Evolutionary conservation across 2,888 invertebrate species (phyloP).

Genomic region (Dromius quadrimaculatus): DNA sequence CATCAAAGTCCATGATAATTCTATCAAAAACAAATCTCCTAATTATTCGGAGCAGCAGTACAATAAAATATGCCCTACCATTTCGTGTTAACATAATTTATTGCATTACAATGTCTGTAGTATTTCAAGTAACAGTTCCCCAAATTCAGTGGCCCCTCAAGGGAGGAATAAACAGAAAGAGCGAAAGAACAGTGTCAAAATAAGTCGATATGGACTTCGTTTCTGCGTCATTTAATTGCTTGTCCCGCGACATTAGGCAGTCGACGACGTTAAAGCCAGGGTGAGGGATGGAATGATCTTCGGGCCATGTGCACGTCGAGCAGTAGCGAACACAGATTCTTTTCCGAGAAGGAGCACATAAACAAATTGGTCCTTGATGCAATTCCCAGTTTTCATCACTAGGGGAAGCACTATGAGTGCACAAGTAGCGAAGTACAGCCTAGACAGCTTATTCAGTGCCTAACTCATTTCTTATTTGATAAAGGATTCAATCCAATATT

Average conservation of each 20-base stretch:
- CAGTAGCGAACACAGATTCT: no score
- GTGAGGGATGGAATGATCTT: background rate
- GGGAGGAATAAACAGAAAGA: slow-evolving; percentile 39
- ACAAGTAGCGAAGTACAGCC: no score
- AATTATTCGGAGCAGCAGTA: background rate
- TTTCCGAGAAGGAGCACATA: no score
- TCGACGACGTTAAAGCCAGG: background rate
- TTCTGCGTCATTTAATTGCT: slow-evolving; percentile 49
- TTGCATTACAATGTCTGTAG: slow-evolving; percentile 17
- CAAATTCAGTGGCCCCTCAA: slow-evolving; percentile 9
- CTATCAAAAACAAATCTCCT: slow-evolving; percentile 1
- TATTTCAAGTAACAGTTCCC: slow-evolving; percentile 38
- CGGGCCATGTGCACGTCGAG: slow-evolving; percentile 21
- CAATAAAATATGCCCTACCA: background rate
- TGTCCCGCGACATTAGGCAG: slow-evolving; percentile 48
- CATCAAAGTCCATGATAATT: no score
- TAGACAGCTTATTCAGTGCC: no score
- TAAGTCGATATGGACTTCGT: slow-evolving; percentile 30
- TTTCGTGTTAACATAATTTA: slow-evolving; percentile 36
- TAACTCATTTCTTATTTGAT: no score
- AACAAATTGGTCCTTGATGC: no score
- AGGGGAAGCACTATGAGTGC: no score
- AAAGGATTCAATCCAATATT: no score
- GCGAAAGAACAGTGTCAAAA: slow-evolving; percentile 28
- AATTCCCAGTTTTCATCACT: no score